These are phyloP conservation scores for Pimpla rufipes DNA, from an alignment of 2,888 invertebrate genomes.

Conservation along the genomic window DNA sequence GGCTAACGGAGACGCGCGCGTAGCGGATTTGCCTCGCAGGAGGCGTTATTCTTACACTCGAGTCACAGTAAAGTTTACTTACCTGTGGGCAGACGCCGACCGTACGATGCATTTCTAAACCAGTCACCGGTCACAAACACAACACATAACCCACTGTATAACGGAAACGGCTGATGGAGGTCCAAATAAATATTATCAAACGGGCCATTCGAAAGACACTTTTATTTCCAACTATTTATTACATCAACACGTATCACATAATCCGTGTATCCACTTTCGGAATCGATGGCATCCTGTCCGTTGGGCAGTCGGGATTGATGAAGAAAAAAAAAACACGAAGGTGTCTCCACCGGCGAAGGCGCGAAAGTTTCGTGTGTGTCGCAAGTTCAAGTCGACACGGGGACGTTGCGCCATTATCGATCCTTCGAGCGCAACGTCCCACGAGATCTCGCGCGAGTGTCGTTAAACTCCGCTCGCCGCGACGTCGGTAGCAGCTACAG, in stretches of 20 bases:
- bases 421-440: conserved; percentile 71
- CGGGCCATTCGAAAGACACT: not conserved
- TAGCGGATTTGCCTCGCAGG: conserved; percentile 34
- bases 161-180: too few relatives aligned
- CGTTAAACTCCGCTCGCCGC: conserved; percentile 56
- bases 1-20: conserved; percentile 47
- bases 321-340: conserved; percentile 2
- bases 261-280: too few relatives aligned
- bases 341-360: too few relatives aligned
- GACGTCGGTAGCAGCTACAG: conserved; percentile 14
- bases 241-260: too few relatives aligned
- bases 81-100: not conserved
- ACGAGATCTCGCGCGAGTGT: conserved; percentile 71
- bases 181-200: not conserved
- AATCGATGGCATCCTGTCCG: not conserved
- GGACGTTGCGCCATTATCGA: conserved; percentile 78
- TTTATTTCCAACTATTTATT: too few relatives aligned
- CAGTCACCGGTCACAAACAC: too few relatives aligned
- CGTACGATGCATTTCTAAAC: too few relatives aligned
- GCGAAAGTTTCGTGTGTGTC: conserved; percentile 50
- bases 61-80: not conserved
- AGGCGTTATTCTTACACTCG: conserved; percentile 23
- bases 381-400: conserved; percentile 69
- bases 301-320: not conserved
- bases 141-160: too few relatives aligned